phyloP scores from a whole-genome alignment of 2,797 vertebrate species.

The Paratrypauchen microcephalus region DNA sequence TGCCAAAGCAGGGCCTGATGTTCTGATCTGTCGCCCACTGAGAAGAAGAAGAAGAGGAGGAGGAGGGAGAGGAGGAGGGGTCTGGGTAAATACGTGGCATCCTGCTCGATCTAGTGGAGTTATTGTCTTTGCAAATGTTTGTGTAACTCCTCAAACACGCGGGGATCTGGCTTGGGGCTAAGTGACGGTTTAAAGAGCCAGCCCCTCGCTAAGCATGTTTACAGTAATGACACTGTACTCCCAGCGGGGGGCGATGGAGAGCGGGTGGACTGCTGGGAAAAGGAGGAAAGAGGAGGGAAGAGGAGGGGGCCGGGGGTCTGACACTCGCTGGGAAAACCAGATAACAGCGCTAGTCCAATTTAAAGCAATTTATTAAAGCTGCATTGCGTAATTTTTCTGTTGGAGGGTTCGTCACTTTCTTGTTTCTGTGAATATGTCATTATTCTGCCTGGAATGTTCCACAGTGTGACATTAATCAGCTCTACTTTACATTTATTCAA shows the following conservation, averaged over 20 bases:
- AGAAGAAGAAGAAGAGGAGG: conserved; percentile 42
- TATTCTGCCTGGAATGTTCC: too few relatives aligned
- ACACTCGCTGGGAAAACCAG: conserved; percentile 57
- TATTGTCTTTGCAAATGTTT: conserved; percentile 97
- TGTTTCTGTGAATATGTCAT: too few relatives aligned
- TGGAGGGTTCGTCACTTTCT: too few relatives aligned
- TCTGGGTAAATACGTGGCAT: conserved; percentile 78
- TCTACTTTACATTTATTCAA: too few relatives aligned
- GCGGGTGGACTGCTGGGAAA: conserved; percentile 88
- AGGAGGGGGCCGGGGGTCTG: conserved; percentile 74
- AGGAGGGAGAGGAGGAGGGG: conserved; percentile 38
- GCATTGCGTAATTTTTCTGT: too few relatives aligned
- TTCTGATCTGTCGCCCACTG: conserved; percentile 56
- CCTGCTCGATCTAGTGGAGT: conserved; percentile 94
- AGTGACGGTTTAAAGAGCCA: conserved; percentile 98
- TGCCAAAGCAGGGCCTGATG: conserved; percentile 55
- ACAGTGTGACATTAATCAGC: too few relatives aligned
- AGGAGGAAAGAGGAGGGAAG: conserved; percentile 84
- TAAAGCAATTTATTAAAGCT: too few relatives aligned
- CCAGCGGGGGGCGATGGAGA: conserved; percentile 89
- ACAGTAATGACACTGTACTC: conserved; percentile 88
- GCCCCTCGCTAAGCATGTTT: conserved; percentile 87
- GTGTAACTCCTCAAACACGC: conserved; percentile 95
- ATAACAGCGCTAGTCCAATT: too few relatives aligned
- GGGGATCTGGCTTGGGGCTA: conserved; percentile 88